Evolutionary conservation across 2,888 invertebrate species (phyloP).

Genomic region (Eudasyphora cyanicolor): DNA sequence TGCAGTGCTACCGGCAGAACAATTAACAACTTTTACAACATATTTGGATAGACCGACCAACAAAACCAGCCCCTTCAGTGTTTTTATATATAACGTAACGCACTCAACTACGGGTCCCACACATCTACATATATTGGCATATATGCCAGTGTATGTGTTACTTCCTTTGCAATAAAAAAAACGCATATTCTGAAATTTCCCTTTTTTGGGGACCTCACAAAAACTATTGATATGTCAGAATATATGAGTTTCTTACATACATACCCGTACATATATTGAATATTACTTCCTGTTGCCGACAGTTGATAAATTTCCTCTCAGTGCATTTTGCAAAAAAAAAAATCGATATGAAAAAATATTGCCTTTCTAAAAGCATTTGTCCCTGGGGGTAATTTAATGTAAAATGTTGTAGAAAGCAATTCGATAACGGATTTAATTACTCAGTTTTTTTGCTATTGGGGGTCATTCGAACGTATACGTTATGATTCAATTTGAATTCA

Average conservation of each 20-base stretch:
- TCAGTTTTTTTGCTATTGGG: not conserved
- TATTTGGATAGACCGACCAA: not conserved
- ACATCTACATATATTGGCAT: not conserved
- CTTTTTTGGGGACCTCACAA: not conserved
- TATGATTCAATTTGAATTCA: too few species aligned
- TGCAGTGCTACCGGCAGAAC: constrained; percentile 25
- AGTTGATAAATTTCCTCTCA: not conserved
- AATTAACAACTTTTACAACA: constrained; percentile 34
- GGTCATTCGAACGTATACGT: not conserved
- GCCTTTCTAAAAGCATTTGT: constrained; percentile 2
- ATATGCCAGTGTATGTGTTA: not conserved
- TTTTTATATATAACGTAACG: not conserved
- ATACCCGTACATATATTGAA: not conserved
- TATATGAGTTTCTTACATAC: too few species aligned
- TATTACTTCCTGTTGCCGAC: constrained; percentile 25
- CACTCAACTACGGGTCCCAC: too few species aligned
- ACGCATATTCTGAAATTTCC: not conserved
- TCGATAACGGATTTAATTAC: constrained; percentile 9
- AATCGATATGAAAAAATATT: not conserved
- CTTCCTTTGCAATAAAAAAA: not conserved
- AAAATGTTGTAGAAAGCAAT: not conserved
- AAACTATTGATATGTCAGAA: not conserved
- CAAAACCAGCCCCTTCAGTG: not conserved
- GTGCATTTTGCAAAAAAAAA: not conserved
- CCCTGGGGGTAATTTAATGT: not conserved